Conservation (phyloP, 2,888 invertebrate species). For the Muschampia plurimacula region DNA sequence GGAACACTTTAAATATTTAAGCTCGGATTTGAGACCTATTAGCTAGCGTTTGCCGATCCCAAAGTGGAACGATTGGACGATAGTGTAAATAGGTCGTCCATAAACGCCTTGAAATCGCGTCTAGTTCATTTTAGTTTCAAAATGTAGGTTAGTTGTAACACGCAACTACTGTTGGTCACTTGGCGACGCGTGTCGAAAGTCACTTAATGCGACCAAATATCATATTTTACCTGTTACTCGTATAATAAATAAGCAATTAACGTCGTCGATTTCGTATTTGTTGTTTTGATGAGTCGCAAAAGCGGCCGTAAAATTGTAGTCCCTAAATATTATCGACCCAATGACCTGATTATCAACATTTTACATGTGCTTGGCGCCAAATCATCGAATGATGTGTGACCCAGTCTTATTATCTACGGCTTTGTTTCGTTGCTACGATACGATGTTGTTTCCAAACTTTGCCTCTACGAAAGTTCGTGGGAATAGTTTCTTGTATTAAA, state of each 20-base stretch:
- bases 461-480: neutral
- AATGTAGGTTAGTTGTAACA: constrained; percentile 78
- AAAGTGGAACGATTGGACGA: constrained; percentile 78
- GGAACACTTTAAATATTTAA: constrained; percentile 44
- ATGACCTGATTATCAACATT: constrained; percentile 45
- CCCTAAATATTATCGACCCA: constrained; percentile 37
- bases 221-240: constrained; percentile 32
- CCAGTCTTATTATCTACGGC: constrained; percentile 29
- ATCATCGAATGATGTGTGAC: constrained; percentile 27
- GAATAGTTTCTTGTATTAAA: neutral
- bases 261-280: neutral
- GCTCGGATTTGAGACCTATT: constrained; percentile 54
- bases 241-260: constrained; percentile 27
- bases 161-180: constrained; percentile 63
- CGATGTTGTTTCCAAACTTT: constrained; percentile 29
- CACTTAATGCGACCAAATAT: constrained; percentile 39
- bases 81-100: constrained; percentile 78
- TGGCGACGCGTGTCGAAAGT: constrained; percentile 47
- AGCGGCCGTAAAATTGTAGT: constrained; percentile 12
- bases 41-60: constrained; percentile 46
- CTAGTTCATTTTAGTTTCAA: constrained; percentile 67
- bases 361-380: constrained; percentile 19
- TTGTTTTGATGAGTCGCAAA: constrained; percentile 7
- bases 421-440: constrained; percentile 42
- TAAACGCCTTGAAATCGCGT: constrained; percentile 69